These are phyloP conservation scores for Pachydiplax longipennis DNA, from an alignment of 2,888 invertebrate species.

Conservation along the genomic window DNA sequence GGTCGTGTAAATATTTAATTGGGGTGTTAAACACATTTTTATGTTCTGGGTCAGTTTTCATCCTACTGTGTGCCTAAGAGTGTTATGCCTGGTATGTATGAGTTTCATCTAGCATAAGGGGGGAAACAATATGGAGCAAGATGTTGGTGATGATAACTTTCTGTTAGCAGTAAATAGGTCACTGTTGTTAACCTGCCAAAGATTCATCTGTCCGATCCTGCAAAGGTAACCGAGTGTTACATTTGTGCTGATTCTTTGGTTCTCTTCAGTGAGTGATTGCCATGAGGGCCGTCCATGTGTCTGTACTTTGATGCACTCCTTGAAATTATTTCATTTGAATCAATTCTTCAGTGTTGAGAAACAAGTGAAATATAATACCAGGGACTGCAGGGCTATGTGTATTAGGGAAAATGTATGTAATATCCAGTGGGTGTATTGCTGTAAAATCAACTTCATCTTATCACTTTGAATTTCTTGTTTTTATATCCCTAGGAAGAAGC, in stretches of 20 bases:
- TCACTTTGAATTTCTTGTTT: slow-evolving; percentile 37
- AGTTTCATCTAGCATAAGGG: not conserved
- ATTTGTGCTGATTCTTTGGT: slow-evolving; percentile 7
- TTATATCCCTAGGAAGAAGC: slow-evolving; percentile 43
- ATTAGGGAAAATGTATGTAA: slow-evolving; percentile 18
- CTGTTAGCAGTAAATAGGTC: not conserved
- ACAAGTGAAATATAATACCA: not conserved
- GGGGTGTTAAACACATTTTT: not conserved
- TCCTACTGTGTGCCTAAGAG: slow-evolving; percentile 22
- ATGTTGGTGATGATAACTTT: not conserved
- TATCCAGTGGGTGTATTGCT: slow-evolving; percentile 16
- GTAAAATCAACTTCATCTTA: slow-evolving; percentile 19
- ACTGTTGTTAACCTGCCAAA: slow-evolving; percentile 35
- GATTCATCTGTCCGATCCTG: slow-evolving; percentile 10
- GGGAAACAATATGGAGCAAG: not conserved
- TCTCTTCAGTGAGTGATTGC: slow-evolving; percentile 17
- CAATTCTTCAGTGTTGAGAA: not conserved
- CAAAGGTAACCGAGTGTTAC: not conserved
- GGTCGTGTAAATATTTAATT: not conserved
- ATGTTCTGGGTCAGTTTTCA: slow-evolving; percentile 33
- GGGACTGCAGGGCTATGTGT: not conserved
- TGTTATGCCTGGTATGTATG: slow-evolving; percentile 8
- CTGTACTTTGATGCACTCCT: not conserved
- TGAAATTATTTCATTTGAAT: not conserved
- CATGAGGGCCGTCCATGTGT: slow-evolving; percentile 34